A percentile compares a stretch with the other conserved stretches of the same genome.
Evolutionary conservation across 1,140 invertebrate species (phyloP).

Genomic region (Hylaeus anthracinus): DNA sequence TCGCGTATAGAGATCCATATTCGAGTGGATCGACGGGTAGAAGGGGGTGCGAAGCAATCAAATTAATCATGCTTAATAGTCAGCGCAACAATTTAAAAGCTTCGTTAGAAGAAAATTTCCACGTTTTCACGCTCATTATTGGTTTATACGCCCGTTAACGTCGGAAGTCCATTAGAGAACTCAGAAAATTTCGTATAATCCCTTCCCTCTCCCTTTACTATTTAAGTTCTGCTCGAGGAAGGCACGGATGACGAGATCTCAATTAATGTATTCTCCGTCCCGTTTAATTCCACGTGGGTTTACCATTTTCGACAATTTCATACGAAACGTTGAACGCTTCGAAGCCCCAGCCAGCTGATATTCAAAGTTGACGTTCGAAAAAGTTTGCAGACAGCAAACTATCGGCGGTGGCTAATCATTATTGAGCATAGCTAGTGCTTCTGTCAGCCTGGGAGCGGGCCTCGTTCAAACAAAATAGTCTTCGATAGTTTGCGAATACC

Average conservation of each 20-base stretch:
- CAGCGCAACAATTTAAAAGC: background rate
- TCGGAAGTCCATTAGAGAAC: slow-evolving; percentile 5
- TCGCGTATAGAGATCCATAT: too few relatives aligned
- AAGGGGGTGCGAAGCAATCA: background rate
- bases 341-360: too few relatives aligned
- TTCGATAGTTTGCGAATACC: background rate
- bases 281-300: too few relatives aligned
- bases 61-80: background rate
- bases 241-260: background rate
- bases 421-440: background rate
- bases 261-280: slow-evolving; percentile 18
- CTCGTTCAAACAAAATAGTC: background rate
- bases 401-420: background rate
- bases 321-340: too few relatives aligned
- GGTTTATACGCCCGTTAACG: background rate
- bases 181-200: slow-evolving; percentile 15
- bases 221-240: slow-evolving; percentile 1
- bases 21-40: background rate
- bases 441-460: background rate
- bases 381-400: background rate
- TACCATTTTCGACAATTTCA: too few relatives aligned
- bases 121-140: slow-evolving; percentile 1
- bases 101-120: slow-evolving; percentile 5
- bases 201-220: background rate
- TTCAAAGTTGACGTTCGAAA: background rate